Evolutionary conservation across 1,140 invertebrate species (phyloP), one percentile per base, ranked within the genome.

Genomic region (Scaptomyza graminum): DNA sequence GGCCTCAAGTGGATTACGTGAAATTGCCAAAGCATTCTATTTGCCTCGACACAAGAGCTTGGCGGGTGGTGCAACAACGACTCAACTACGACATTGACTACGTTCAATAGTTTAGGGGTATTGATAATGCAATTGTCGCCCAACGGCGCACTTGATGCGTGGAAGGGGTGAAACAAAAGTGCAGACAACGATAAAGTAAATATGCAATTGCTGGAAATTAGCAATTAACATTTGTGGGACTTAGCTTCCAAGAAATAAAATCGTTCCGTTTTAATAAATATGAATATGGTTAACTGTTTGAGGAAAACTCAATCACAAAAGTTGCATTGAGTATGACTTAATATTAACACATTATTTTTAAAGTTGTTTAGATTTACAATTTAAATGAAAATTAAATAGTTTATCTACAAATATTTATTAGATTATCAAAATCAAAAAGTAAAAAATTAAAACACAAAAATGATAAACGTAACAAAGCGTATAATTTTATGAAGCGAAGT

Each of bases 1-100:
- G 43, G 44, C 79, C 70, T 78, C 70, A 66, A 84, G 79, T 79
- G 79, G 76, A 82, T 79, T 68, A 68, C 44, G 70, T 50, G 41
- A 60, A 72, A 55, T 68, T 75, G 54, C 67, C 51, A 70, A 59
- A 65, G 63, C 28, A 69, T 62, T 69, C 62, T 63, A 28, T 55
- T 54, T 39, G 61, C 61, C 16, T 1, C 18, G 12, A 28, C 13
- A 28, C 47, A 28, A 56, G 11, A n/a, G 25, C 57, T 66, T 62
- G 12, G 28, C 57, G 61, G 51, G 44, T 49, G 66, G 64, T 44
- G 37, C 37, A n/a, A 41, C 37, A 37, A 37, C 34, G 34, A 2
- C 25, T 16, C 18, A 22, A 22, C 18, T 22, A 22, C 18, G 18
- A 22, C 18, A 18, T 18, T 18, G 18, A 18, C 18, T 18, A 18